A percentile compares a stretch with the other conserved stretches of the same genome.
Conservation (phyloP, 2,113 vertebrate species). For the Myotis yumanensis region DNA sequence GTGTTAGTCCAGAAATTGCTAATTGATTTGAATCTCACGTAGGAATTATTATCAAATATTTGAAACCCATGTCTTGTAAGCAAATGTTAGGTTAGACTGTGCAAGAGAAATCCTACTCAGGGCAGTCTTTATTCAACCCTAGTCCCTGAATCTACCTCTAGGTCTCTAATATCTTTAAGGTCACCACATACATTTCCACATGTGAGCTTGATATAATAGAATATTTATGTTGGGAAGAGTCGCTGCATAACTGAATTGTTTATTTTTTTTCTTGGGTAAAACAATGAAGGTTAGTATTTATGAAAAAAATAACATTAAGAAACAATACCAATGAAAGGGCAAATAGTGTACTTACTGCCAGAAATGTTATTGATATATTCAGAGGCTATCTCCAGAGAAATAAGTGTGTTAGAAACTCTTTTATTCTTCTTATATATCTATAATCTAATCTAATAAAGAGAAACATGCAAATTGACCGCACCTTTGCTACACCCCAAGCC, state of each 20-base stretch:
- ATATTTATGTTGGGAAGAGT: neutral
- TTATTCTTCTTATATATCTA: neutral
- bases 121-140: neutral
- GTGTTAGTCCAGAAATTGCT: neutral
- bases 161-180: neutral
- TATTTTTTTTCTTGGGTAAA: neutral
- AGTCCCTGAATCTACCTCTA: neutral
- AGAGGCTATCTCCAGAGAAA: constrained; percentile 5
- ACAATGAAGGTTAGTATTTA: neutral
- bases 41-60: neutral
- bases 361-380: constrained; percentile 15
- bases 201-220: neutral
- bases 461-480: neutral
- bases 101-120: neutral
- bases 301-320: neutral
- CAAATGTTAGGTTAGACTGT: neutral
- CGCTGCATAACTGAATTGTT: neutral
- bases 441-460: no score
- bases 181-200: neutral
- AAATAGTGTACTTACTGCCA: neutral
- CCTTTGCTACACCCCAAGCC: no score
- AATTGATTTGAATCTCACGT: neutral
- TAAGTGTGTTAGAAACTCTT: constrained; percentile 9
- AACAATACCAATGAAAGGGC: neutral
- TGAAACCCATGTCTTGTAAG: neutral